Conservation (phyloP, 2,888 invertebrate species). For the Troides aeacus region DNA sequence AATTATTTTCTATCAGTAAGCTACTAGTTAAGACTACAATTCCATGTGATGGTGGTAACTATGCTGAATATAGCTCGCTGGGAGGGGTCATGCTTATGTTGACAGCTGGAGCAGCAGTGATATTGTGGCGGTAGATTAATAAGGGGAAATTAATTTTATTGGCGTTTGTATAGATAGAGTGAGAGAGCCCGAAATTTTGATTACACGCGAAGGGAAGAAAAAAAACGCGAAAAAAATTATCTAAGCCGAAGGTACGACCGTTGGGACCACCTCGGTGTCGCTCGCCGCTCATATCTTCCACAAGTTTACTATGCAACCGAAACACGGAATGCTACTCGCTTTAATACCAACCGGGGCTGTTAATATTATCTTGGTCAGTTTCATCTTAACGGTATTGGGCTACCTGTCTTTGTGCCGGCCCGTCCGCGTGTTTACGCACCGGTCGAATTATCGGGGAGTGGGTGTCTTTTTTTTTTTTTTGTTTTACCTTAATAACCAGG, state of each 20-base stretch:
- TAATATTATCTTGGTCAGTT: slow-evolving; percentile 36
- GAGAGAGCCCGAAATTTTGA: not conserved
- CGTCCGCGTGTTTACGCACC: slow-evolving; percentile 10
- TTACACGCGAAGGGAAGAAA: not conserved
- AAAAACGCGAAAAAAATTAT: slow-evolving; percentile 6
- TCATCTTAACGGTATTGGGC: slow-evolving; percentile 69
- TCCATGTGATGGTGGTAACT: too few relatives aligned
- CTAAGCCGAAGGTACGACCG: slow-evolving; percentile 1
- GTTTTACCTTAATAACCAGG: not conserved
- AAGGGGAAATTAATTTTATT: too few relatives aligned
- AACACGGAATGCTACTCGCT: slow-evolving; percentile 70
- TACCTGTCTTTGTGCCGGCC: slow-evolving; percentile 57
- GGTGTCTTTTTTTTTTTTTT: not conserved
- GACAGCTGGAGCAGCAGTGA: too few relatives aligned
- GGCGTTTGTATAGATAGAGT: not conserved
- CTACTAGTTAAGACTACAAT: too few relatives aligned
- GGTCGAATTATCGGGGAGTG: not conserved
- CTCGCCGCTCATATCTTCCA: slow-evolving; percentile 41
- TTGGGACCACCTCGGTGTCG: slow-evolving; percentile 20
- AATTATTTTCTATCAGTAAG: too few relatives aligned
- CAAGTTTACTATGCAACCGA: slow-evolving; percentile 46
- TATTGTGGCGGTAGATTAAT: too few relatives aligned
- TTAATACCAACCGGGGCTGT: slow-evolving; percentile 31
- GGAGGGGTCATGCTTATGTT: too few relatives aligned
- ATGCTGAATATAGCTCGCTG: too few relatives aligned